Evolutionary conservation across 2,797 vertebrate genomes (phyloP), one percentile per base, ranked within the genome.

Genomic region (Carduelis carduelis): DNA sequence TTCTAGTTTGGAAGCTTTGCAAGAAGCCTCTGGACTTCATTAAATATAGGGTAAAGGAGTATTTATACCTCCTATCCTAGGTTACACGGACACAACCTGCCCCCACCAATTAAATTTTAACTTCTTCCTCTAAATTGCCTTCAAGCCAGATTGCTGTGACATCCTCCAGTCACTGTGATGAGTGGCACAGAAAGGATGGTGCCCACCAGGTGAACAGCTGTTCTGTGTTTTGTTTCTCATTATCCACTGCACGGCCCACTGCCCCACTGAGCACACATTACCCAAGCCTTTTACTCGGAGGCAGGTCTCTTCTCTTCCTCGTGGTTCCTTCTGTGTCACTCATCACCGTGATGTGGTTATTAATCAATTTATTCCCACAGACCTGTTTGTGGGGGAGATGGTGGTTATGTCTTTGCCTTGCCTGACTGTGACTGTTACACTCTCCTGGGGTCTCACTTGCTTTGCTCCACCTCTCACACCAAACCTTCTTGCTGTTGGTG

Each of bases 361-460:
- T 20, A 63, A 84, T 50, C 8, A 28, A 11, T 63, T 70, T 70
- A 30, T 28, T 82, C 75, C 79, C 70, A 47, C 23, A 68, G 55
- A 9, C 34, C 68, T 0, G 0, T 52, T 41, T 52, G 41, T 39
- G 18, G 8, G 12, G 32, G 8, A 76, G 17, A 28, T 1, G 4
- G 27, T 63, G 50, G 18, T 46, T 78, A 56, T 26, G 41, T 30
- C 46, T 71, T 83, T 50, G 64, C 11, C 41, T 78, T 75, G 65
- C 30, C 50, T 46, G 21, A 68, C 37, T 0, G 0, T 24, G 46
- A 39, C 24, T 68, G 46, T 39, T 75, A 61, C 55, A 84, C 65
- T 65, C 53, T 88, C 15, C 53, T 34, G 14, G 12, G 5, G 8
- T 75, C 39, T 91, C 53, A 53, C 12, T 24, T 70, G 24, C 44